Base-by-base conservation (phyloP, 2,113 vertebrate genomes). In the Datnioides undecimradiatus region DNA sequence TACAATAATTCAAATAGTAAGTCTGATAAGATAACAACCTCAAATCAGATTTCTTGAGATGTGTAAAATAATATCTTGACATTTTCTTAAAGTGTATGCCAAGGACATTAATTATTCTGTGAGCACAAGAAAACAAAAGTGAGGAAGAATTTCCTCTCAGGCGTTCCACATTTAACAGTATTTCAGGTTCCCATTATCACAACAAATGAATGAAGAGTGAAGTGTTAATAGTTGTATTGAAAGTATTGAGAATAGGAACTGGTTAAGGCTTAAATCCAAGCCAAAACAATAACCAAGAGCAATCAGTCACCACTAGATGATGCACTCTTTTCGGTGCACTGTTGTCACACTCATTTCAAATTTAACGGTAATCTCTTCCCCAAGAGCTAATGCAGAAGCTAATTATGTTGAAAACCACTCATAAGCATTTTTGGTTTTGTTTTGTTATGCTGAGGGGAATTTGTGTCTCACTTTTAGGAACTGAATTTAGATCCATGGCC, bases 401-500 rank as follows among this genome's bases (percentile, higher is more conserved):
- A 83, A 90, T 87, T 84, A 87, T 68, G 46, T 58, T 65, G 45
- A 77, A 82, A 88, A 74, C 64, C 51, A 76, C 81, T 83, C 67
- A 78, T 67, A 67, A 73, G 57, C 29, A 77, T 81, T 87, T 86
- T 71, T 29, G 19, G 0, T 41, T 76, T 68, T 72, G 49, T 87
- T 73, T 41, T 83, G 64, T 72, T 62, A 38, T 48, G 59, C 79
- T 62, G 76, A 58, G 48, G 51, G 76, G 65, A 68, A 80, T 76
- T 78, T 73, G 49, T 43, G 33, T 74, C 79, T 85, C 60, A 73
- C 73, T 70, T 73, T 59, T 11, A 70, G 65, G 29, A 57, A 51
- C 74, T 63, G 80, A 58, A 74, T 91, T 89, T 82, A 87, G 79
- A 88, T 91, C 72, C 54, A 66, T 55, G 54, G 73, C 45, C 79